Evolutionary conservation across 1,140 invertebrate genomes (phyloP), one percentile per base, ranked within the genome.

Genomic region (Heliconius eleuchia): DNA sequence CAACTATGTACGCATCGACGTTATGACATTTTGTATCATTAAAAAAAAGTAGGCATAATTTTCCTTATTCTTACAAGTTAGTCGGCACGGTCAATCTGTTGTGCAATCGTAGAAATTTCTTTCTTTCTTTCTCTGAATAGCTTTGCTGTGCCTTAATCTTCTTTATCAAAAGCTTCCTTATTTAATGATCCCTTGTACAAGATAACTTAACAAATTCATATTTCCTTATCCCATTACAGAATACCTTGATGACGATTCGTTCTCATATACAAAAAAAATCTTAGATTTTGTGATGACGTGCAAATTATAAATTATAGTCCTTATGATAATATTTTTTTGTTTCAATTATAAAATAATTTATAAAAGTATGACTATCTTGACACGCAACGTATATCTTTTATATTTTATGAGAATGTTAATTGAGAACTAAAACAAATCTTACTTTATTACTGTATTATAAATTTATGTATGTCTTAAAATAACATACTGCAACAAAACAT

Each of bases 141-240:
- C 23, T 78, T 57, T 66, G 73, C 60, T 70, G 77, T 78, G 77
- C 77, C 77, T 78, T 78, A 78, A 73, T 70, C 55, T 30, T 66
- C 55, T 72, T 16, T 18, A 74, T 57, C 39, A 23, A 23, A 72
- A 50, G 39, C n/a, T 73, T 74, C 30, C 23, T 66, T 66, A 13
- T 16, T 66, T 16, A 66, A 60, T 27, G 1, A 66, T 30, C 27
- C 9, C 23, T 66, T 66, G 13, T 30, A 30, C n/a, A 60, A 23
- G 9, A 60, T 23, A 9, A 60, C 55, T 60, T 23, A 60, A 60
- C 55, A 60, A 60, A 23, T 19, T 19, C 5, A 23, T 60, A 60
- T 60, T 23, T 60, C 42, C 23, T 60, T 60, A 60, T 60, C 9
- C 55, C 9, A 13, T 57, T 57, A 57, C 3, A 57, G 7, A 57